Conservation (phyloP, 2,113 vertebrate genomes). For the Tyrannus savana region DNA sequence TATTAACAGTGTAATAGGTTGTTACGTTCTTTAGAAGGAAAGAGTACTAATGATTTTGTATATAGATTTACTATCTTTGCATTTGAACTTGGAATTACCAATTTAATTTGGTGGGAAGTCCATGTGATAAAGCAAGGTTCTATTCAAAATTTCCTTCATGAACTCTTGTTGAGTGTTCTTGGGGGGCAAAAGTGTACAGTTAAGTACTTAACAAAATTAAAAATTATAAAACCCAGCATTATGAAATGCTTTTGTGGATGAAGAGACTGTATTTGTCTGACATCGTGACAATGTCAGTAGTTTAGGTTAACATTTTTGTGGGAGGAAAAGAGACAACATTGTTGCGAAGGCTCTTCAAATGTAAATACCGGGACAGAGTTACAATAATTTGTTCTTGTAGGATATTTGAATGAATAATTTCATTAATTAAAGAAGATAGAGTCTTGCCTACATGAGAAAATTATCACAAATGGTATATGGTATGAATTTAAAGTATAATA, state of each 20-base stretch:
- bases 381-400: background rate
- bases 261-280: constrained; percentile 14
- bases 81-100: background rate
- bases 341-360: background rate
- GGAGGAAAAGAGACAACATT: background rate
- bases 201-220: background rate
- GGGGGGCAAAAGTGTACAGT: background rate
- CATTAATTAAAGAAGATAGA: background rate
- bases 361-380: background rate
- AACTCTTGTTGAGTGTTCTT: background rate
- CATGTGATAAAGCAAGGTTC: background rate
- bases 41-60: background rate
- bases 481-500: background rate
- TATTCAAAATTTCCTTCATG: background rate
- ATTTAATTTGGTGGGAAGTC: background rate
- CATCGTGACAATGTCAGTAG: background rate
- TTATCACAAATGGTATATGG: background rate
- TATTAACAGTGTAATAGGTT: background rate
- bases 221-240: background rate
- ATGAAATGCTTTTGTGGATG: background rate
- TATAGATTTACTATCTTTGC: background rate
- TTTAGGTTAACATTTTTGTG: background rate
- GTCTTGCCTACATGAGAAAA: background rate
- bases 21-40: background rate
- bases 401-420: background rate